A percentile compares a stretch with the other conserved stretches of the same genome.
These are phyloP conservation scores for Coluber constrictor DNA, from an alignment of 2,797 vertebrate genomes.

Conservation along the genomic window DNA sequence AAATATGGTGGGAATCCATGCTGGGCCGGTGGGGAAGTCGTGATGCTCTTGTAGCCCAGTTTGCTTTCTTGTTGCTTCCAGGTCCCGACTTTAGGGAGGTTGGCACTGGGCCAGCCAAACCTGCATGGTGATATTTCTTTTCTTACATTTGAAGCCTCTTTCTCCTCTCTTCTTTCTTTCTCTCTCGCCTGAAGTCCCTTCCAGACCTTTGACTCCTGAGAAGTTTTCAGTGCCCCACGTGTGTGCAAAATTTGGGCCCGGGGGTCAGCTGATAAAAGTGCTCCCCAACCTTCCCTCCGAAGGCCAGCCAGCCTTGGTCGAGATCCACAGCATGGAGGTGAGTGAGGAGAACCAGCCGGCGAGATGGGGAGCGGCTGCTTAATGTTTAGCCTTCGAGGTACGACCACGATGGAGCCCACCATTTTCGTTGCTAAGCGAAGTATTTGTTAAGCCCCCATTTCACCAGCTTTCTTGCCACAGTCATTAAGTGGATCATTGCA, in stretches of 20 bases:
- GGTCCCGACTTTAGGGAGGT: too few species aligned
- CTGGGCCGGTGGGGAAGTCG: accelerated
- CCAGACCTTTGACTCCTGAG: constrained; percentile 89
- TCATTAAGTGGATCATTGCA: background rate
- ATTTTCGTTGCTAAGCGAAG: background rate
- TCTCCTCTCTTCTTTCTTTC: background rate
- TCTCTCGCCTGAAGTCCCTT: constrained; percentile 70
- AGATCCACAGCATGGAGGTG: constrained; percentile 95
- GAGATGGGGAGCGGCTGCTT: background rate
- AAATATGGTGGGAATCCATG: background rate
- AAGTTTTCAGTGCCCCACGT: constrained; percentile 90
- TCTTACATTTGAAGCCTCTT: background rate
- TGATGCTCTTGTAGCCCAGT: background rate
- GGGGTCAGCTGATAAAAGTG: constrained; percentile 89
- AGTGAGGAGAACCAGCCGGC: background rate
- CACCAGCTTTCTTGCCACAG: background rate
- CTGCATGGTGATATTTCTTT: background rate
- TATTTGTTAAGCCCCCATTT: background rate
- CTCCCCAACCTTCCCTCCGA: constrained; percentile 92
- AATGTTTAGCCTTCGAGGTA: background rate
- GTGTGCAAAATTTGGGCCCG: constrained; percentile 91
- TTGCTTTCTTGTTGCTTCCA: background rate
- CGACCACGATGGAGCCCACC: background rate
- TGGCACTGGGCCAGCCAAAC: background rate
- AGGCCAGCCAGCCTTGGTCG: constrained; percentile 94